Evolutionary conservation across 2,113 vertebrate genomes (phyloP), one percentile per base, ranked within the genome.

Genomic region (Bagarius yarrelli): DNA sequence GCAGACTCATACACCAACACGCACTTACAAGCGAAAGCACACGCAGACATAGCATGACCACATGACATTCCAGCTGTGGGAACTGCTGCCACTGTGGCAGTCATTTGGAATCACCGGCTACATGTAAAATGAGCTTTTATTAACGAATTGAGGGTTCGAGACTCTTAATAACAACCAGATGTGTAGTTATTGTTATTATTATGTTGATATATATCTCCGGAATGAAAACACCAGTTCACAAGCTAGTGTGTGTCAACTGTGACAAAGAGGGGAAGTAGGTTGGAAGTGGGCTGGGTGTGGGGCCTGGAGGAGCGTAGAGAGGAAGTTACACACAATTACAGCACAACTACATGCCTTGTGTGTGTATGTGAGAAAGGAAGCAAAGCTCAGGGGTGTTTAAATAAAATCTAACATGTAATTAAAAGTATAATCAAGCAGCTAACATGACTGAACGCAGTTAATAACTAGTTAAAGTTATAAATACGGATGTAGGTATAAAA

Each of bases 251-350:
- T n/a, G n/a, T n/a, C n/a, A 55, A 50, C 50, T 60, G 18, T 75
- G 40, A 83, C 83, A 87, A 85, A 85, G 74, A 85, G 69, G 70
- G 85, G 85, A 87, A 87, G 85, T 66, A 30, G 77, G 74, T 44
- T 73, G 76, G 59, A 73, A 59, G 40, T 44, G 52, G 34, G 80
- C 55, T 61, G 82, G 75, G 79, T 81, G 74, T 77, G 64, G 75
- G 78, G 79, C 56, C 14, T 53, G 21, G 53, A 64, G 79, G 50
- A 60, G 59, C 44, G 40, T 50, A 25, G 50, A 55, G 77, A 84
- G 80, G 84, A 85, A 85, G 78, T 81, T 55, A 76, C 32, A 50
- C 79, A 71, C 55, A 53, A 71, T 67, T 61, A 66, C 27, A 30
- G 47, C 36, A 61, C n/a, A 14, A 30, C 13, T 61, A 5, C 25